Conservation (phyloP, 2,113 vertebrate genomes). For the Hydrolagus affinis region DNA sequence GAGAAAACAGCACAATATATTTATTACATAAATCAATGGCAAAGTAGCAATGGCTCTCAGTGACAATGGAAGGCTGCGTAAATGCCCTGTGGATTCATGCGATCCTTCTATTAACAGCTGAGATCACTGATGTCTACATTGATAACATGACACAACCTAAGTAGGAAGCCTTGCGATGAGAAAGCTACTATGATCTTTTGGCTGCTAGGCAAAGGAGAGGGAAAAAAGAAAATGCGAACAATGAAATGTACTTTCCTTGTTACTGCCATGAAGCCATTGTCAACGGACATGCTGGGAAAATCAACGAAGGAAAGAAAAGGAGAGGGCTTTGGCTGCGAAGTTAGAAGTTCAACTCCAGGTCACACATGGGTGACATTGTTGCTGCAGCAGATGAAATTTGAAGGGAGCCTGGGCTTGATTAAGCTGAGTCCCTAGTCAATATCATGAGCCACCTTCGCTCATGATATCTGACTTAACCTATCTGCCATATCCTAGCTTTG, state of each 20-base stretch:
- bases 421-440: too few relatives aligned
- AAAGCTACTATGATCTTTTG: slow-evolving; percentile 16
- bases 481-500: too few relatives aligned
- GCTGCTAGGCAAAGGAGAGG: not conserved
- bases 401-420: not conserved
- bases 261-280: not conserved
- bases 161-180: not conserved
- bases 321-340: not conserved
- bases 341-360: slow-evolving; percentile 15
- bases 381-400: not conserved
- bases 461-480: too few relatives aligned
- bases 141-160: slow-evolving; percentile 21
- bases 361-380: not conserved
- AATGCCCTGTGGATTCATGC: not conserved
- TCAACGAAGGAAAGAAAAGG: not conserved
- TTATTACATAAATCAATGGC: slow-evolving; percentile 13
- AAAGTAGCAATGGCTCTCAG: not conserved
- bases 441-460: too few relatives aligned
- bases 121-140: slow-evolving; percentile 9
- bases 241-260: slow-evolving; percentile 11
- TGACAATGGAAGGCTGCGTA: not conserved
- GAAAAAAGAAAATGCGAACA: not conserved
- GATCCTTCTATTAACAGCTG: not conserved
- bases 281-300: not conserved
- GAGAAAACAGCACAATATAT: slow-evolving; percentile 3